Percentiles rank a stretch among this genome's conserved stretches.
These are phyloP conservation scores for Papilio glaucus DNA, from an alignment of 1,140 invertebrate genomes.

Conservation along the genomic window DNA sequence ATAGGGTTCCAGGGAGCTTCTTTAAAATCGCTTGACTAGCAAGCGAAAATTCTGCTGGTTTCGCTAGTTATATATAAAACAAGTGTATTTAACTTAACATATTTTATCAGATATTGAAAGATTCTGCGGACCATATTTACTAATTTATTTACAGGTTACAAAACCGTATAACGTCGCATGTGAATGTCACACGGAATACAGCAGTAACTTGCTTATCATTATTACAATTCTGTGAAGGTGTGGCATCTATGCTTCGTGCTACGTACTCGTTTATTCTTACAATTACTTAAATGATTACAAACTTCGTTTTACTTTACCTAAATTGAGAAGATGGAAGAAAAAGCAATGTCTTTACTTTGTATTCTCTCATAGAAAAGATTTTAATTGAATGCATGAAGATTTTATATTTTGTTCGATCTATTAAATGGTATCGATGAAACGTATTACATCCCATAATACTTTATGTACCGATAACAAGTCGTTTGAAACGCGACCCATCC, in stretches of 20 bases:
- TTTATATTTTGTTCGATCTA: background rate
- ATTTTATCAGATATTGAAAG: too few species aligned
- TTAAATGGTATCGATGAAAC: constrained; percentile 7
- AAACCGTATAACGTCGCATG: background rate
- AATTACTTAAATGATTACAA: background rate
- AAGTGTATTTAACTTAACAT: too few species aligned
- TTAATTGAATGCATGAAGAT: background rate
- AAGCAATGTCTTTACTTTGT: too few species aligned
- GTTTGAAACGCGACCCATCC: constrained; percentile 11
- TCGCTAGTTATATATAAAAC: too few species aligned
- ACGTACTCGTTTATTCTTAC: background rate
- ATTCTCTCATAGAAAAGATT: too few species aligned
- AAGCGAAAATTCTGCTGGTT: too few species aligned
- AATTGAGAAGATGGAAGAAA: background rate
- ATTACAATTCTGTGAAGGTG: background rate
- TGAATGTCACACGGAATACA: background rate
- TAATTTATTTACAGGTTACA: too few species aligned
- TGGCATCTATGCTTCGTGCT: background rate
- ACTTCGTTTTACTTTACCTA: background rate
- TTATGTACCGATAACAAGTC: constrained; percentile 16
- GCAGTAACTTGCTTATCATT: background rate
- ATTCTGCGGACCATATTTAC: too few species aligned
- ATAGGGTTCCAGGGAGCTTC: too few species aligned
- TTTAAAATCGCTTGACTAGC: too few species aligned
- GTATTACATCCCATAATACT: background rate